Base-by-base conservation (phyloP, 2,113 vertebrate genomes). In the Zosterops pallidus region DNA sequence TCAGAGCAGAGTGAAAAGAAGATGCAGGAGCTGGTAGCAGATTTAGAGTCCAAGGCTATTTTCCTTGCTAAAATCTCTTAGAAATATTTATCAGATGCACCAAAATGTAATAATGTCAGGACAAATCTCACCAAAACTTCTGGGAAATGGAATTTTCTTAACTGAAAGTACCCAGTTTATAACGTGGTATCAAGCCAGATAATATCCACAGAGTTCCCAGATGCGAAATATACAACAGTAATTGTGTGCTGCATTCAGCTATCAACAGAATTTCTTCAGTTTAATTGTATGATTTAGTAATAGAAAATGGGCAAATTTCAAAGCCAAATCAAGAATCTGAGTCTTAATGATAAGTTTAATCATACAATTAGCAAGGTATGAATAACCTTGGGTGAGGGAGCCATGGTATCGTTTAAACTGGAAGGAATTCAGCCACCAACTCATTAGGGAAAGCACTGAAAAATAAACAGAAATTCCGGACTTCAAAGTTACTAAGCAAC, bases 11-110 rank as follows among this genome's bases (percentile, higher is more conserved):
- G 70, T 64, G 94, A 97, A 82, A 94, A 44, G 39, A 94, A 90
- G 74, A 97, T 93, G 46, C 62, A 91, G 86, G 84, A 97, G 86
- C 92, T 97, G 88, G 86, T 87, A 88, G 85, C 26, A 35, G 22
- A 92, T 59, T 57, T 5, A 71, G 65, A 37, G 3, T 26, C 25
- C 49, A 67, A 70, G 63, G 26, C 25, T 92, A n/a, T 81, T 92
- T 67, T 59, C 33, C 52, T 64, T 68, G 47, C 35, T 33, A 37
- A 94, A 53, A 90, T 47, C 2, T 33, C 65, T 68, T 20, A 31
- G 42, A 83, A 95, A 41, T 80, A 64, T 53, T 91, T 91, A 39
- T 29, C 74, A 86, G 79, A 95, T 65, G 5, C 39, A 86, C 29
- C 53, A 50, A 37, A 37, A 6, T 9, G 47, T 24, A 59, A 47